Evolutionary conservation across 2,113 vertebrate species (phyloP).

Genomic region (Thinocorus orbignyianus): DNA sequence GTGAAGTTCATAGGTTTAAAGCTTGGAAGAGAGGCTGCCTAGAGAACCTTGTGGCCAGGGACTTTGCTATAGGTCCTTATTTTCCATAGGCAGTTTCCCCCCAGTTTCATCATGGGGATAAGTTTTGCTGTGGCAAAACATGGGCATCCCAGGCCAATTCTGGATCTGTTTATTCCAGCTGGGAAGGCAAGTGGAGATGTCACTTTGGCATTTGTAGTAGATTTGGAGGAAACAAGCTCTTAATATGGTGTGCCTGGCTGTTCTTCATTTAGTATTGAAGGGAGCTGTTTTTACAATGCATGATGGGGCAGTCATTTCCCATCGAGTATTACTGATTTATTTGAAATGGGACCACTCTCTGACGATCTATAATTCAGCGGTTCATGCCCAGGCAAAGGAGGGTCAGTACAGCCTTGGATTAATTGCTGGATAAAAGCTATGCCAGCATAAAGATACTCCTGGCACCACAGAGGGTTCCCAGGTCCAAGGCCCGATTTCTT

Average conservation of each 20-base stretch:
- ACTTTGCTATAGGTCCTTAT: neutral
- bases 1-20: neutral
- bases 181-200: rapidly evolving
- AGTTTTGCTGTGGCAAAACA: neutral
- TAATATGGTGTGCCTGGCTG: neutral
- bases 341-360: neutral
- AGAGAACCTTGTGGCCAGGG: too few relatives aligned
- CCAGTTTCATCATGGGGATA: rapidly evolving
- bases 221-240: neutral
- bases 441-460: constrained; percentile 11
- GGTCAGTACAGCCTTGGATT: neutral
- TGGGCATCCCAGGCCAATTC: neutral
- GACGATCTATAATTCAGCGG: neutral
- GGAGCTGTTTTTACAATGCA: neutral
- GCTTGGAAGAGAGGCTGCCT: neutral
- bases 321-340: neutral
- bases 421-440: neutral
- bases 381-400: neutral
- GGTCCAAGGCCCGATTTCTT: constrained; percentile 9
- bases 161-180: neutral
- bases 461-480: neutral
- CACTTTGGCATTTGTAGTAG: neutral
- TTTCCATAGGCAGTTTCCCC: neutral
- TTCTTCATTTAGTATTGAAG: neutral
- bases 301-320: neutral